Evolutionary conservation across 2,113 vertebrate species (phyloP), one percentile per base, ranked within the genome.

Genomic region (Tretioscincus oriximinensis): DNA sequence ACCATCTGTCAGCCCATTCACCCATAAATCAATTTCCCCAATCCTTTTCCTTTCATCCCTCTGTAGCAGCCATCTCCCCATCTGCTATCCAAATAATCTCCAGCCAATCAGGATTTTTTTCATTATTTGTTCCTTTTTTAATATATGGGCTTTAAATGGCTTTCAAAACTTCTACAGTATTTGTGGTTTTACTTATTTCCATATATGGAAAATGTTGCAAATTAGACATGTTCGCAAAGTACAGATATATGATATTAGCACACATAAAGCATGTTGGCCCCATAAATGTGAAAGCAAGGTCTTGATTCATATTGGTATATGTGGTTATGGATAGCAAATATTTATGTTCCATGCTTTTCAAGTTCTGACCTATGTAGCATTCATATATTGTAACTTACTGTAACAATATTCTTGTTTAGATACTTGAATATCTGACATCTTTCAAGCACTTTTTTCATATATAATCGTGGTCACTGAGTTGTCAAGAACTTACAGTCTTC

Each of bases 1-100:
- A 75, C 83, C 78, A 76, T 80, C 77, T 84, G 67, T 60, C 67
- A 66, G 60, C 58, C 45, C 73, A 47, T 72, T 80, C 78, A 72
- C 73, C 83, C 83, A 75, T 41, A 45, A 31, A 76, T 71, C 67
- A 67, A 61, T 71, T 26, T 61, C 24, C 54, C n/a, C 67, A 63
- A 26, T 71, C 28, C 54, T 71, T 63, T 76, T 70, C 51, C 61
- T 76, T 76, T 80, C 83, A 54, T 84, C 68, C 67, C 35, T n/a
- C 35, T 54, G 20, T 76, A 70, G 28, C 67, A 65, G 45, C 67
- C 80, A 71, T 72, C 47, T 69, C 26, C 73, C 73, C 78, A 80
- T 80, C 60, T 84, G n/a, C 82, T 77, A 66, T 80, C 77, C 66
- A 51, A 58, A 66, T 71, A 80, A 61, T 49, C 60, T 64, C 66